A percentile compares a stretch with the other conserved stretches of the same genome.
phyloP scores from a whole-genome alignment of 1,140 invertebrate genomes.

The Manduca sexta region DNA sequence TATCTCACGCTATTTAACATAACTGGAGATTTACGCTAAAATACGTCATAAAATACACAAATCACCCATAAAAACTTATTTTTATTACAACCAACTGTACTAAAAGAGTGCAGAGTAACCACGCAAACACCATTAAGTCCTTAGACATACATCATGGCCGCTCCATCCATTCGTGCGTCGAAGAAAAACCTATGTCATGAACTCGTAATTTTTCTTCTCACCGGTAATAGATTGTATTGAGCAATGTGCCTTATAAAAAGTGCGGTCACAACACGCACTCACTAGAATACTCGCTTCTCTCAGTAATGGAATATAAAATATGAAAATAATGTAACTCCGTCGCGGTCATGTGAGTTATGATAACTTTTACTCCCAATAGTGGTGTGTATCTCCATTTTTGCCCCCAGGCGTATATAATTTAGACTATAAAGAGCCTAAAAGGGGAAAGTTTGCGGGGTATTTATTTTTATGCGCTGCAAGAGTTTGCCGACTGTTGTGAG shows the following conservation, averaged over 20 bases:
- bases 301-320: constrained; percentile 52
- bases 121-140: constrained; percentile 11
- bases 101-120: too few relatives aligned
- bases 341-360: constrained; percentile 42
- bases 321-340: constrained; percentile 38
- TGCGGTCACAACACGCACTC: constrained; percentile 12
- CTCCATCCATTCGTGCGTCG: constrained; percentile 5
- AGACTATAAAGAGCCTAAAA: constrained; percentile 58
- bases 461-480: constrained; percentile 57
- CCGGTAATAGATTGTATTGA: constrained; percentile 29
- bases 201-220: constrained; percentile 30
- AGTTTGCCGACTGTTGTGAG: constrained; percentile 25
- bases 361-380: constrained; percentile 55
- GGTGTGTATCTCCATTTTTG: constrained; percentile 63
- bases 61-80: too few relatives aligned
- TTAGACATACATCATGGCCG: constrained; percentile 9
- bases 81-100: too few relatives aligned
- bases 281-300: constrained; percentile 37
- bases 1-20: too few relatives aligned
- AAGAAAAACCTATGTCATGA: constrained; percentile 30
- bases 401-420: constrained; percentile 62
- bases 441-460: constrained; percentile 55
- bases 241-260: constrained; percentile 15
- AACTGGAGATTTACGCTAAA: too few relatives aligned
- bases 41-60: too few relatives aligned